These are phyloP conservation scores for Papilio dardanus DNA, from an alignment of 1,140 invertebrate genomes.

Conservation along the genomic window DNA sequence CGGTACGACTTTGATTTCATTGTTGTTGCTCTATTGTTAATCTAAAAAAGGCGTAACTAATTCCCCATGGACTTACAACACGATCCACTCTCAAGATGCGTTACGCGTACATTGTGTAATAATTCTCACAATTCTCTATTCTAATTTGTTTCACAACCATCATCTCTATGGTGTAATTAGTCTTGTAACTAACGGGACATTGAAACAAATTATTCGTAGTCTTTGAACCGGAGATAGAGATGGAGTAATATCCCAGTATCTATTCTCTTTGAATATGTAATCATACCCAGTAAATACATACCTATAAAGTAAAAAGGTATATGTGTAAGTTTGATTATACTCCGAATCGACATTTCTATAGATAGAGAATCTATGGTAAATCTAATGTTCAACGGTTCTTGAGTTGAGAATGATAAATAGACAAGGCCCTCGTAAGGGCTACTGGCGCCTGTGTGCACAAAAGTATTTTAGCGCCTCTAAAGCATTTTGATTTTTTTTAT, in stretches of 20 bases:
- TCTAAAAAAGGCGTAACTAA: slow-evolving; percentile 25
- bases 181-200: background rate
- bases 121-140: slow-evolving; percentile 7
- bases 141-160: slow-evolving; percentile 23
- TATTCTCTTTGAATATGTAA: background rate
- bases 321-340: background rate
- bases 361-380: too few relatives aligned
- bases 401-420: background rate
- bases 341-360: background rate
- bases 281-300: background rate
- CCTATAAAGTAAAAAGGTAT: background rate
- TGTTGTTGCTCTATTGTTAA: slow-evolving; percentile 8
- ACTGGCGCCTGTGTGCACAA: too few relatives aligned
- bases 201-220: background rate
- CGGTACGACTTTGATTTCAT: background rate
- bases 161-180: slow-evolving; percentile 10
- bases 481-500: too few relatives aligned
- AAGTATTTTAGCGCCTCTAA: too few relatives aligned
- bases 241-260: too few relatives aligned
- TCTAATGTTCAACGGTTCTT: background rate
- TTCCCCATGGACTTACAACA: slow-evolving; percentile 16
- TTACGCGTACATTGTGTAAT: slow-evolving; percentile 21
- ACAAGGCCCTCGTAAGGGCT: too few relatives aligned
- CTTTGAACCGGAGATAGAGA: too few relatives aligned
- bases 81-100: slow-evolving; percentile 16